Base-by-base conservation (phyloP, 2,888 invertebrate genomes). In the Muscina levida region DNA sequence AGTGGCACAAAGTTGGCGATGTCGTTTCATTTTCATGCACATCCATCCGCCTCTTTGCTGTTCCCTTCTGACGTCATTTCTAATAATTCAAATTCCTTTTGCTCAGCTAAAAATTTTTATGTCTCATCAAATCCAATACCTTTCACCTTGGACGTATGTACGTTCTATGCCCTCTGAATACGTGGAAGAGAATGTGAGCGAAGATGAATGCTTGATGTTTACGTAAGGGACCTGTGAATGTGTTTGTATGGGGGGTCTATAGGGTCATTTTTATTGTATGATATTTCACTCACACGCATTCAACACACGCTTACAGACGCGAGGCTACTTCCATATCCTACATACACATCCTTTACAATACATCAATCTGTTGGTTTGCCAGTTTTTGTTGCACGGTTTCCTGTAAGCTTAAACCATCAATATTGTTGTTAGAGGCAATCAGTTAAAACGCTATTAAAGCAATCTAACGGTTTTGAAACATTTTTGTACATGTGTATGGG, bases 391-490 rank as follows among this genome's bases (percentile, higher is more conserved):
- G 42, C 74, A 31, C 26, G 39, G 68, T 68, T 72, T 66, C 42
- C 67, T 70, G 22, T 57, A 72, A 73, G 51, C 62, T 65, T 17
- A 72, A 81, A 68, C 71, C 81, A 81, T 81, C 77, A 77, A 75
- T 81, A 77, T 72, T 59, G 26, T 59, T 72, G 74, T 62, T 67
- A 75, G 74, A 81, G 77, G 74, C 81, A 77, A 81, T 81, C 81
- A 77, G 81, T 81, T 81, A 72, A 77, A 81, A 77, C 77, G 68
- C 77, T 70, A 81, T 75, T 77, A 75, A 77, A 59, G 68, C 74
- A 81, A 81, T 77, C 77, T 44, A 75, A 75, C 48, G 56, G 46
- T 72, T 72, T 67, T 56, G 51, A 26, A 24, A 22, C n/a, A 24
- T 48, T 10, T 65, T 15, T 22, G 19, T 15, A 53, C 62, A 39